These are phyloP conservation scores for Dendroctonus valens DNA, from an alignment of 1,140 invertebrate species.

Conservation along the genomic window DNA sequence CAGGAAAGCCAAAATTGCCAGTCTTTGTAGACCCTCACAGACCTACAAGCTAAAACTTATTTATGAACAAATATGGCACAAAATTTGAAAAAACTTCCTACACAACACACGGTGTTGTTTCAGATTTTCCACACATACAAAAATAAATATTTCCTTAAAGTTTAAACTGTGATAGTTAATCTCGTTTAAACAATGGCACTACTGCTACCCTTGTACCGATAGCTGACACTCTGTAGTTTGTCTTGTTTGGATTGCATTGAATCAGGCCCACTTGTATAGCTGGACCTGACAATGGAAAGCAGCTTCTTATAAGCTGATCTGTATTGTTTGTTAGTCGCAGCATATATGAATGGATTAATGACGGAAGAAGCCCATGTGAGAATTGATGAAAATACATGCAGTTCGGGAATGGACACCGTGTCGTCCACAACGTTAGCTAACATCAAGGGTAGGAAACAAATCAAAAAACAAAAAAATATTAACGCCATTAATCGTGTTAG, in stretches of 20 bases:
- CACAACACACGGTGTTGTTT: too few relatives aligned
- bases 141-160: too few relatives aligned
- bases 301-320: constrained; percentile 71
- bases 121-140: too few relatives aligned
- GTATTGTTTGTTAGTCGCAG: constrained; percentile 80
- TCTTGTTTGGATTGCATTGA: constrained; percentile 39
- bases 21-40: too few relatives aligned
- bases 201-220: constrained; percentile 34
- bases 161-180: too few relatives aligned
- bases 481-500: constrained; percentile 81
- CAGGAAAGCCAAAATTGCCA: too few relatives aligned
- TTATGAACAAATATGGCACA: too few relatives aligned
- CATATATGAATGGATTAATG: constrained; percentile 85
- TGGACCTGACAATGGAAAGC: constrained; percentile 48
- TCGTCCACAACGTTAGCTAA: constrained; percentile 82
- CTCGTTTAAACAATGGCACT: constrained; percentile 12
- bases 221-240: constrained; percentile 38
- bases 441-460: constrained; percentile 83
- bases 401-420: constrained; percentile 61
- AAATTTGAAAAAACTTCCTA: too few relatives aligned
- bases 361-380: constrained; percentile 84
- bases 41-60: too few relatives aligned
- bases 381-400: constrained; percentile 78
- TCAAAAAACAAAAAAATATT: constrained; percentile 80
- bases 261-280: constrained; percentile 39